Evolutionary conservation across 1,140 invertebrate species (phyloP).

Genomic region (Drosophila kohkoa): DNA sequence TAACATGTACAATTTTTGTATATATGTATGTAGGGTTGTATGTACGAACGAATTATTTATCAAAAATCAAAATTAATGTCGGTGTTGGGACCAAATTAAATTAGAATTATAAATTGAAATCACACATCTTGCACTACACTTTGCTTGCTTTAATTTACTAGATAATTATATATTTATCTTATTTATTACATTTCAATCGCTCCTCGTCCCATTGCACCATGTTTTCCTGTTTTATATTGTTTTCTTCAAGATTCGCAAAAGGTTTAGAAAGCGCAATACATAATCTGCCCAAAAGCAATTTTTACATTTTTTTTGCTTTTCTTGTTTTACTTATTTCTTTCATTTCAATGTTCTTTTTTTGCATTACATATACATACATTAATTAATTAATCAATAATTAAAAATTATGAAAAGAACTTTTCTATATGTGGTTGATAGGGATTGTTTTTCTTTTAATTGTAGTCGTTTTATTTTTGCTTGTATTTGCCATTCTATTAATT

Average conservation of each 20-base stretch:
- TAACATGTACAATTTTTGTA: conserved; percentile 47
- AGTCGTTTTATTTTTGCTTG: conserved; percentile 17
- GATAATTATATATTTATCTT: conserved; percentile 54
- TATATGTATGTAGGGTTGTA: conserved; percentile 27
- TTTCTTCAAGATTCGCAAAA: conserved; percentile 35
- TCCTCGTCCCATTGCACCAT: conserved; percentile 5
- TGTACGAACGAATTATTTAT: conserved; percentile 55
- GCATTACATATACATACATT: conserved; percentile 72
- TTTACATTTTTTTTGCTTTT: conserved; percentile 45
- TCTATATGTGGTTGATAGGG: conserved; percentile 36
- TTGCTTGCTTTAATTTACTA: conserved; percentile 71
- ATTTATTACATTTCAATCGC: conserved; percentile 20
- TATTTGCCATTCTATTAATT: conserved; percentile 44
- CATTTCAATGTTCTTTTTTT: conserved; percentile 34
- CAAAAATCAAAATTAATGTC: conserved; percentile 58
- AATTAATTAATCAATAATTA: conserved; percentile 81
- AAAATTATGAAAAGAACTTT: conserved; percentile 67
- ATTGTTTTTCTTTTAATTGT: conserved; percentile 28
- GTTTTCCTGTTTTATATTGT: conserved; percentile 12
- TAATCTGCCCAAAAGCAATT: conserved; percentile 24
- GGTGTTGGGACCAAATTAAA: conserved; percentile 30
- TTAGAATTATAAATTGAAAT: conserved; percentile 49
- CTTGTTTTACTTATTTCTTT: conserved; percentile 55
- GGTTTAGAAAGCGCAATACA: conserved; percentile 29
- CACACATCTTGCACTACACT: conserved; percentile 69